These are phyloP conservation scores for Cavia porcellus DNA, from an alignment of 2,113 vertebrate genomes.

Conservation along the genomic window DNA sequence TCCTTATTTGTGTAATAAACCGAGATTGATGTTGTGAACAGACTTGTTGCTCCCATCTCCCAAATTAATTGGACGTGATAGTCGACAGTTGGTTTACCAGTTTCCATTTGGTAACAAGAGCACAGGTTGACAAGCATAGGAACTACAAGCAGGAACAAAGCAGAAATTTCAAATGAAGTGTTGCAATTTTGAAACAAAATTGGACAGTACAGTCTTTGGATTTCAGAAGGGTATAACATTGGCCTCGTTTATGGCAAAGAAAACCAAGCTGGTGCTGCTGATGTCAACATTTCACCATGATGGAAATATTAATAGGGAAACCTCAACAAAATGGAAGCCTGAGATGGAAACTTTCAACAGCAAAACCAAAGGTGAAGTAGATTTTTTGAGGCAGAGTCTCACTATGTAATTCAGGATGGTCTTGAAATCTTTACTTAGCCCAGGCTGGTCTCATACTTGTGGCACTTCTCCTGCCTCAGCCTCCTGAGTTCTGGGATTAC, in stretches of 20 bases:
- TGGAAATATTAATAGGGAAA: not conserved
- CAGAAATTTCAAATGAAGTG: not conserved
- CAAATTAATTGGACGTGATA: not conserved
- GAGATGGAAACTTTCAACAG: not conserved
- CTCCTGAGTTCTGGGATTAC: not conserved
- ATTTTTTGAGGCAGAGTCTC: not conserved
- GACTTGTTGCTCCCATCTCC: not conserved
- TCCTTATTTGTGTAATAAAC: not conserved
- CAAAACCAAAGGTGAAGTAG: not conserved
- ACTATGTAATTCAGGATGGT: not conserved
- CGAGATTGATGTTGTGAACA: not conserved
- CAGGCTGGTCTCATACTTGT: not conserved
- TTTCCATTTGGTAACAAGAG: not conserved
- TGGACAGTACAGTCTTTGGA: not conserved
- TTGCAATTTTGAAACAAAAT: not conserved
- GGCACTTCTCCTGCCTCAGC: not conserved
- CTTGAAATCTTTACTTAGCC: not conserved
- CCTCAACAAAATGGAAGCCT: not conserved
- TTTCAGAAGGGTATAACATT: not conserved
- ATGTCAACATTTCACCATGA: not conserved
- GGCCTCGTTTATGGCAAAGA: not conserved
- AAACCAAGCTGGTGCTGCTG: not conserved
- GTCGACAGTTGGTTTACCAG: not conserved
- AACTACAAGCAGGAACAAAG: not conserved
- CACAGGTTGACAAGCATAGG: not conserved